Evolutionary conservation across 2,888 invertebrate genomes (phyloP), one percentile per base, ranked within the genome.

Genomic region (Hirtodrosophila duncani): DNA sequence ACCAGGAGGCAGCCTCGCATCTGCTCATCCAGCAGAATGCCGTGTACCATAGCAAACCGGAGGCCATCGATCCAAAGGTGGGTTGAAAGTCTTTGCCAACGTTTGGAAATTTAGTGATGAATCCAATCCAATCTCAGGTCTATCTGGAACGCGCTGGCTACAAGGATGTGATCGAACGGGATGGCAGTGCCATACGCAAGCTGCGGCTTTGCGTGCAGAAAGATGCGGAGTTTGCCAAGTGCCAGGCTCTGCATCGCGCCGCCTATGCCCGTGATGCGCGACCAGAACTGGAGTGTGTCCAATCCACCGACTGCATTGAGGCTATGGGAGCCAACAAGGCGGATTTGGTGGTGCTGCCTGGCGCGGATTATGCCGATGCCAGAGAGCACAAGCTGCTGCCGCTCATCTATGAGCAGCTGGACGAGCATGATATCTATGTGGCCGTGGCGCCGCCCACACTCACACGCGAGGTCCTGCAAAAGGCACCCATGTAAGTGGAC

Each of bases 221-320:
- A 1, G 89, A 90, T 21, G 89, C 89, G 2, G 94, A 93, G 59
- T 83, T 91, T 57, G 88, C 89, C 10, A 97, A 97, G 84, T 97
- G 97, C 80, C 87, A 89, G 8, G 89, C 90, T 0, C 89, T 96
- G 80, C 89, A 90, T 0, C 89, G 89, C 51, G 92, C 92, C 18
- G 92, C 94, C 0, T 93, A 91, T 84, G 92, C 94, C 2, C 89
- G 94, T 45, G 92, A 94, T 77, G 91, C 94, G 27, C 89, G 94
- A 3, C 97, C 97, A 0, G 90, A 91, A 63, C 89, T 96, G 34
- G 92, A 93, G 78, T 97, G 97, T 81, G 91, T 92, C 29, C 88
- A 89, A 24, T 89, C 89, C 16, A 89, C 91, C 33, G 89, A 90
- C 30, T 87, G 87, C 26, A 56, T 84, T 16, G 62, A 78, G 39